Base-by-base conservation (phyloP, 2,113 vertebrate genomes). In the Dromas ardeola region DNA sequence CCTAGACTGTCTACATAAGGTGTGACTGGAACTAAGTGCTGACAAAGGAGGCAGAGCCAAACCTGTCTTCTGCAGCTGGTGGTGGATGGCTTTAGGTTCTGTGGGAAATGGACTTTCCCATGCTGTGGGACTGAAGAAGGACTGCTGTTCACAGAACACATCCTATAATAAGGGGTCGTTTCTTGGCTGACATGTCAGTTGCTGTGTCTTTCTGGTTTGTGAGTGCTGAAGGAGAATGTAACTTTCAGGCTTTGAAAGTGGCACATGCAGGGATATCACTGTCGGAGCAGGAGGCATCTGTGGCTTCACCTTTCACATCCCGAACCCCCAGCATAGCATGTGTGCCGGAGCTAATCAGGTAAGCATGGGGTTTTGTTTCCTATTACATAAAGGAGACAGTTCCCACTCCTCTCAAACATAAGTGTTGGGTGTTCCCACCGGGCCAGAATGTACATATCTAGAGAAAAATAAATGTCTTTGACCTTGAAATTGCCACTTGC, bases 301-400 rank as follows among this genome's bases (percentile, higher is more conserved):
- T 99, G 96, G 98, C 98, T 80, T 98, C 98, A 8, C 98, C 98
- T 47, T 98, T 99, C 86, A 99, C 98, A 40, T 98, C 98, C 50
- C 96, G 8, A 94, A 98, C 82, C 7, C 93, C 98, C 66, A 98
- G 96, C 93, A 98, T 98, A 61, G 97, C 97, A 13, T 98, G 98
- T 34, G 97, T 98, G 36, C 98, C 98, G 67, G 98, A 97, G 43
- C 98, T 99, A 3, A 98, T 99, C 97, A 98, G 98, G 98, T 99
- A 92, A 97, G 98, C 11, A 2, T 18, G 11, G 25, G 12, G 9
- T 38, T 50, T 65, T 61, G 9, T 52, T 87, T 53, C 42, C 27
- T 47, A 6, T 53, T 76, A 56, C 9, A 16, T 34, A 36, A 62
- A 63, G n/a, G 49, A 85, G 32, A n/a, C 32, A 40, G 40, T 40